Evolutionary conservation across 2,797 vertebrate species (phyloP).

Genomic region (Notolabrus celidotus): DNA sequence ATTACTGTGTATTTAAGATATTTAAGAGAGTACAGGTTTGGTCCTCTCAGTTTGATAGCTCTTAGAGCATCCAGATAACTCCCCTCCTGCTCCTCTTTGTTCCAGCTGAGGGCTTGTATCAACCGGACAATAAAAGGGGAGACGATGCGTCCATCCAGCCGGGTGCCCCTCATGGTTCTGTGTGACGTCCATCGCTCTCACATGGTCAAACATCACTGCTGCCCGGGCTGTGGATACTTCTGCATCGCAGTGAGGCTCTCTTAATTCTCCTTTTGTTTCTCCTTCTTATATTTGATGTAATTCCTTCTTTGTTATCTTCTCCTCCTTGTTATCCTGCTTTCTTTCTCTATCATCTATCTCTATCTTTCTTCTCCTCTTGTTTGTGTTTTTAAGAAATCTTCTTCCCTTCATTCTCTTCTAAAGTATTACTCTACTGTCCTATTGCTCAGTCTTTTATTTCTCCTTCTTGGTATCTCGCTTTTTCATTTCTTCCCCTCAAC

Average conservation of each 20-base stretch:
- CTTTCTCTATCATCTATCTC: too few species aligned
- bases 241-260: conserved; percentile 88
- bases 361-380: too few species aligned
- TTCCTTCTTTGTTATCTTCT: background rate
- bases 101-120: conserved; percentile 89
- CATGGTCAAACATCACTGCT: conserved; percentile 97
- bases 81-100: background rate
- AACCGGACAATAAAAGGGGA: conserved; percentile 89
- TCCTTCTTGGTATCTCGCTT: too few species aligned
- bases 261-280: background rate
- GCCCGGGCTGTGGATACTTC: conserved; percentile 94
- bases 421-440: too few species aligned
- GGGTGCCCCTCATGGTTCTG: conserved; percentile 93
- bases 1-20: background rate
- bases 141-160: conserved; percentile 93
- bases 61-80: too few species aligned
- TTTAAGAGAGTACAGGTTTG: too few species aligned
- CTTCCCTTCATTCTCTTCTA: too few species aligned
- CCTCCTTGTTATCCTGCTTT: background rate
- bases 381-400: too few species aligned
- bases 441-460: too few species aligned
- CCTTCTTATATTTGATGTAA: background rate
- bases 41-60: too few species aligned
- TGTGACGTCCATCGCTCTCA: conserved; percentile 92
- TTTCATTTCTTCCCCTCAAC: too few species aligned